phyloP scores from a whole-genome alignment of 2,888 invertebrate genomes.

The Ectemnius lituratus region DNA sequence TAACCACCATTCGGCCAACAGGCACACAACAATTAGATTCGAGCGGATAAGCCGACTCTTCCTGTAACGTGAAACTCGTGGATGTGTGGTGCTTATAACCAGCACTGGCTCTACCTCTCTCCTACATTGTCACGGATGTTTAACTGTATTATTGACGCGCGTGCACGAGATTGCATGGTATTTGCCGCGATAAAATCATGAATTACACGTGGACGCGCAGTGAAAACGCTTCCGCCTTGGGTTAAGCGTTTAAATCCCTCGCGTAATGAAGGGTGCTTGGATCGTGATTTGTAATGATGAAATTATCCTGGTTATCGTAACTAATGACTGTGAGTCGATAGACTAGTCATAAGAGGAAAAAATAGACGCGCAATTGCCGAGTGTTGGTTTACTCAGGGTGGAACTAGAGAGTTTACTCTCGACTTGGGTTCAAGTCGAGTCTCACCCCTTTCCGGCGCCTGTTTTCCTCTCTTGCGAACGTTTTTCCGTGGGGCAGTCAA shows the following conservation, averaged over 20 bases:
- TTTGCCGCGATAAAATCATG: slow-evolving; percentile 22
- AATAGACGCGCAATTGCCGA: slow-evolving; percentile 33
- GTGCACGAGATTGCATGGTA: slow-evolving; percentile 15
- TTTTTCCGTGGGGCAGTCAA: slow-evolving; percentile 27
- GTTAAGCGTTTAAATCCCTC: not conserved
- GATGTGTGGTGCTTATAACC: slow-evolving; percentile 38
- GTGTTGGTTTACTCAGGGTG: slow-evolving; percentile 43
- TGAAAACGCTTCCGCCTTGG: not conserved
- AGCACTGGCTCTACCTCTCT: slow-evolving; percentile 24
- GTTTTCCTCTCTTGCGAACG: slow-evolving; percentile 37
- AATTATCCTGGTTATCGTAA: not conserved
- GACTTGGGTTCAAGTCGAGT: slow-evolving; percentile 29
- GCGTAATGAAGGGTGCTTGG: not conserved
- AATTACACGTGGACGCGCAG: slow-evolving; percentile 25
- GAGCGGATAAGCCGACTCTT: slow-evolving; percentile 69
- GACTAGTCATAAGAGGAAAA: slow-evolving; percentile 40
- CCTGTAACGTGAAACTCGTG: slow-evolving; percentile 71
- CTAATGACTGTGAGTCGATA: not conserved
- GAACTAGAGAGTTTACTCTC: slow-evolving; percentile 43
- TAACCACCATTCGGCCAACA: slow-evolving; percentile 65
- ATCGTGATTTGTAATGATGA: not conserved
- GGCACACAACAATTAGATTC: slow-evolving; percentile 69
- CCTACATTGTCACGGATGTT: slow-evolving; percentile 53
- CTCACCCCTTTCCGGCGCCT: slow-evolving; percentile 5
- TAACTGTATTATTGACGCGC: slow-evolving; percentile 43